Percentiles rank a stretch among this genome's conserved stretches.
phyloP scores from a whole-genome alignment of 2,113 vertebrate species.

The Mesocricetus auratus region DNA sequence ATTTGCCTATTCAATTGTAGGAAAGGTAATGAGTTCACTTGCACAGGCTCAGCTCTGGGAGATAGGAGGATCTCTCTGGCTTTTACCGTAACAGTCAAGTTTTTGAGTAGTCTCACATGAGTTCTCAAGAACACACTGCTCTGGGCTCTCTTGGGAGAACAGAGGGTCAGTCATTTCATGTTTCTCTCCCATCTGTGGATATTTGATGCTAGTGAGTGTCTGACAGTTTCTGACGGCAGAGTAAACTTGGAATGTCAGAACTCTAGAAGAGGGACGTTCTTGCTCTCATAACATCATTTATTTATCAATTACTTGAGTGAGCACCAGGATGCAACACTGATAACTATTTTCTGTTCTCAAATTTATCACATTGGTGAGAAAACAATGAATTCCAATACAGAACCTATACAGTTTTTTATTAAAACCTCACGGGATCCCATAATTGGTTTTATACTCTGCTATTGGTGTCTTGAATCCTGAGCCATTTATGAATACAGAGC shows the following conservation, averaged over 20 bases:
- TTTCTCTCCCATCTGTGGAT: neutral
- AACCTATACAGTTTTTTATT: neutral
- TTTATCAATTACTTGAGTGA: neutral
- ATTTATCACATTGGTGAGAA: constrained; percentile 6
- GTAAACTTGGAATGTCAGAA: neutral
- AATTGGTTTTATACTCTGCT: neutral
- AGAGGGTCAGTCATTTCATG: neutral
- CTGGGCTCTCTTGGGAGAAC: neutral
- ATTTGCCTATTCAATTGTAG: constrained; percentile 57
- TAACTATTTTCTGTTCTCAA: neutral
- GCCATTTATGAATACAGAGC: neutral
- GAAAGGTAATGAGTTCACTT: constrained; percentile 54
- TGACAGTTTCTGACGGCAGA: neutral
- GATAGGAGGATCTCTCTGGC: constrained; percentile 14
- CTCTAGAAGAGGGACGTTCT: neutral
- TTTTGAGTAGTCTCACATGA: constrained; percentile 33
- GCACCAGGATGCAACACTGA: neutral
- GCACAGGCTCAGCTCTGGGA: constrained; percentile 17
- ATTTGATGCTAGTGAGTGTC: neutral
- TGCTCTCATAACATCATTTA: neutral
- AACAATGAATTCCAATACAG: neutral
- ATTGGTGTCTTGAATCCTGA: constrained; percentile 1
- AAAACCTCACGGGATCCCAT: neutral
- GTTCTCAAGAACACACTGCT: neutral
- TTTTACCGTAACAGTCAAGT: neutral